These are phyloP conservation scores for Melanerpes aurifrons DNA, from an alignment of 2,113 vertebrate genomes.

Conservation along the genomic window DNA sequence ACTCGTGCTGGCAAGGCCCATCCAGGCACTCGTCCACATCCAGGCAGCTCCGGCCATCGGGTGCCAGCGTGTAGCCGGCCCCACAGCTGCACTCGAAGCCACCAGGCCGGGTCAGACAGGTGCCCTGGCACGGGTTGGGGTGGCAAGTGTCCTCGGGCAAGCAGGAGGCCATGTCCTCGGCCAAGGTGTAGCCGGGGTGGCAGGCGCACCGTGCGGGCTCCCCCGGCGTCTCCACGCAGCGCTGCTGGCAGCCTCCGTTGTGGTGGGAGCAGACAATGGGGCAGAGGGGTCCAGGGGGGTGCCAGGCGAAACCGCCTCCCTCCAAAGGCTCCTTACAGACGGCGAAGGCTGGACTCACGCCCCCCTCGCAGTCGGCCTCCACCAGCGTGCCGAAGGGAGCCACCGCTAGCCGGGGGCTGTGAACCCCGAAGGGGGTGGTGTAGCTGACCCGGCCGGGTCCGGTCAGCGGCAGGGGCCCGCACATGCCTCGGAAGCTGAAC, in stretches of 20 bases:
- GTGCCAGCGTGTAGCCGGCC: background rate
- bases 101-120: background rate
- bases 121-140: constrained; percentile 63
- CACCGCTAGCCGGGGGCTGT: constrained; percentile 25
- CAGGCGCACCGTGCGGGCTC: constrained; percentile 71
- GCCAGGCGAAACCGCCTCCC: constrained; percentile 60
- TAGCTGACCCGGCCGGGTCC: constrained; percentile 69
- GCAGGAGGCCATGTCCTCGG: constrained; percentile 70
- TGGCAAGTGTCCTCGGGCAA: constrained; percentile 59
- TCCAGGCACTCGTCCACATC: constrained; percentile 64
- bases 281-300: constrained; percentile 63
- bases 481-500: constrained; percentile 82
- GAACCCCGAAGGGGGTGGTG: constrained; percentile 69
- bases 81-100: constrained; percentile 70
- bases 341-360: background rate
- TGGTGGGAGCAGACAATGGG: constrained; percentile 46
- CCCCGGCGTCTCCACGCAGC: constrained; percentile 45
- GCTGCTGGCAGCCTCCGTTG: constrained; percentile 78
- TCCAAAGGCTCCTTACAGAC: constrained; percentile 58
- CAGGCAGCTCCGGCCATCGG: background rate
- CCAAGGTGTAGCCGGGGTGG: constrained; percentile 62
- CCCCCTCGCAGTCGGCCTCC: constrained; percentile 17
- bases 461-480: constrained; percentile 60
- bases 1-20: constrained; percentile 40
- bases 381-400: constrained; percentile 76